These are phyloP conservation scores for Clistopyga incitator DNA, from an alignment of 2,888 invertebrate species.

Conservation along the genomic window DNA sequence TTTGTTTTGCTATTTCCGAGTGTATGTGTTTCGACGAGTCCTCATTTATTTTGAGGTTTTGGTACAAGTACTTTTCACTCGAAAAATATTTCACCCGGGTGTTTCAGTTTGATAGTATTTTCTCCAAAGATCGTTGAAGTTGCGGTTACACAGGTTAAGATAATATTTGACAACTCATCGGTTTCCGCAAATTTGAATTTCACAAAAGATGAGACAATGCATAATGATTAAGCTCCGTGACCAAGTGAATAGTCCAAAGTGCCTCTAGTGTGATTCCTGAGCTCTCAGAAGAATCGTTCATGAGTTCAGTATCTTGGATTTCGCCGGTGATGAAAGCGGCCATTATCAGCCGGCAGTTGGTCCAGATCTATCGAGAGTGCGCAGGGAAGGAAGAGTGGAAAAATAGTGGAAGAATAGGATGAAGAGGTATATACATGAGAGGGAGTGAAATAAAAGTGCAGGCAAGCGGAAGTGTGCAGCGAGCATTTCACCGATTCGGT, in stretches of 20 bases:
- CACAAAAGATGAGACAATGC: background rate
- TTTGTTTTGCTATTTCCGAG: background rate
- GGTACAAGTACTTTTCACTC: background rate
- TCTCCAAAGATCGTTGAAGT: too few relatives aligned
- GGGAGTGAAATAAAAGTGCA: conserved; percentile 30
- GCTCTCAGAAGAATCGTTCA: background rate
- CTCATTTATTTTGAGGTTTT: background rate
- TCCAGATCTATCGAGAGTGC: background rate
- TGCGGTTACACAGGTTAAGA: too few relatives aligned
- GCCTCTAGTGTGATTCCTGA: background rate
- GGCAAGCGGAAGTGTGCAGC: conserved; percentile 28
- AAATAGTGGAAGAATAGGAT: background rate
- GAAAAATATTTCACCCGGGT: too few relatives aligned
- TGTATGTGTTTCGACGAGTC: background rate
- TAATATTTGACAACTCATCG: background rate
- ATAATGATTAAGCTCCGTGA: background rate
- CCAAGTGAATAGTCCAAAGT: background rate
- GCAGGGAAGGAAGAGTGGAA: conserved; percentile 8
- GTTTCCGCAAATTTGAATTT: background rate
- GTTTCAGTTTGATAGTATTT: too few relatives aligned
- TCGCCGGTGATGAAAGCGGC: background rate
- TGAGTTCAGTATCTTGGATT: background rate
- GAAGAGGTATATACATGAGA: background rate
- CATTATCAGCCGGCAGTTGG: conserved; percentile 21
- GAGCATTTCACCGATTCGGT: conserved; percentile 42